Percentiles rank a stretch among this genome's conserved stretches.
Evolutionary conservation across 2,888 invertebrate genomes (phyloP).

Genomic region (Sturmia bella): DNA sequence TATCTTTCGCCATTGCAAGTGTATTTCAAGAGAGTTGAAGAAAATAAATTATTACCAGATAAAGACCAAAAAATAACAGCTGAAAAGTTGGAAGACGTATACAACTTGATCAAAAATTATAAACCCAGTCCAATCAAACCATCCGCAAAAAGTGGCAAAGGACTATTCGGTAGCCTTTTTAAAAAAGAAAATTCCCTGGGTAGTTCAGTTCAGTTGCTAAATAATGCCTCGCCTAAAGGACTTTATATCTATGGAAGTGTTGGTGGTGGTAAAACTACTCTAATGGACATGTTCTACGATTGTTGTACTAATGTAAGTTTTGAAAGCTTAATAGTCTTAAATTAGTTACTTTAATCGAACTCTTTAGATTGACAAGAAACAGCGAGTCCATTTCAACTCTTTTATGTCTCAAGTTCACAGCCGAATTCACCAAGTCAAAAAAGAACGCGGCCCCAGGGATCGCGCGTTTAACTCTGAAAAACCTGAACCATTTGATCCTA

Average conservation of each 20-base stretch:
- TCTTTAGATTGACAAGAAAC: conserved; percentile 86
- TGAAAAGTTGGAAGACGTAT: conserved; percentile 85
- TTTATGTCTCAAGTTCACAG: conserved; percentile 98
- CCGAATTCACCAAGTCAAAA: conserved; percentile 92
- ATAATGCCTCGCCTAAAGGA: conserved; percentile 83
- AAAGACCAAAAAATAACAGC: conserved; percentile 88
- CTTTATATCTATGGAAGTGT: conserved; percentile 95
- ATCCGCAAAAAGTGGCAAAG: conserved; percentile 28
- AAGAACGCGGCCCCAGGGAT: conserved; percentile 82
- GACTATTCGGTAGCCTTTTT: conserved; percentile 72
- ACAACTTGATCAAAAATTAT: conserved; percentile 83
- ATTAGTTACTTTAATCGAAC: conserved; percentile 15
- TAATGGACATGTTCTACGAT: conserved; percentile 98
- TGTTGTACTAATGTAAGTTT: conserved; percentile 84
- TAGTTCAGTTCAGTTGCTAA: conserved; percentile 72
- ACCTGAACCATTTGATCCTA: conserved; percentile 91
- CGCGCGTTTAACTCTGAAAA: conserved; percentile 83
- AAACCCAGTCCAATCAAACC: conserved; percentile 69
- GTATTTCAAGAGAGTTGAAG: conserved; percentile 84
- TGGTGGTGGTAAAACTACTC: conserved; percentile 98
- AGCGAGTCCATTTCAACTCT: conserved; percentile 96
- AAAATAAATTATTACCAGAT: conserved; percentile 86
- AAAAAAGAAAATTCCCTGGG: conserved; percentile 63
- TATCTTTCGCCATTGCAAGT: conserved; percentile 82
- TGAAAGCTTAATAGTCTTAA: background rate